A percentile compares a stretch with the other conserved stretches of the same genome.
phyloP scores from a whole-genome alignment of 2,888 invertebrate species.

The Pemphredon lugubris region DNA sequence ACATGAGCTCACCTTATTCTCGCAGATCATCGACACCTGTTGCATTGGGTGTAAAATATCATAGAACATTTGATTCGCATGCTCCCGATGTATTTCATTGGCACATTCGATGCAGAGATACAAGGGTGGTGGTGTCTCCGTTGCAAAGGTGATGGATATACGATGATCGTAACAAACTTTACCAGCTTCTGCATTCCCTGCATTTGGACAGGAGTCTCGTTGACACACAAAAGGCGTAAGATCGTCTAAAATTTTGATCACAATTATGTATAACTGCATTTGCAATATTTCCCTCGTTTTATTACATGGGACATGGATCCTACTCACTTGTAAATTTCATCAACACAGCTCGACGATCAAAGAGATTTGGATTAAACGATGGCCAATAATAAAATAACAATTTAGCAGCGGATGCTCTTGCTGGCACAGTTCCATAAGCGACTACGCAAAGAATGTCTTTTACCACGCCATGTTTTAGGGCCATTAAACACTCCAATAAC shows the following conservation, averaged over 20 bases:
- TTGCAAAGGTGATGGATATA: conserved; percentile 92
- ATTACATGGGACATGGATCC: too few relatives aligned
- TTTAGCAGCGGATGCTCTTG: conserved; percentile 97
- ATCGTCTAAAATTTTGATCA: conserved; percentile 83
- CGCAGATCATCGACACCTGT: conserved; percentile 96
- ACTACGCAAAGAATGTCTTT: conserved; percentile 97
- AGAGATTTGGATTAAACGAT: conserved; percentile 95
- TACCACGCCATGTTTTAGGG: conserved; percentile 93
- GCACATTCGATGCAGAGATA: conserved; percentile 98
- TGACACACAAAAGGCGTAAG: conserved; percentile 93
- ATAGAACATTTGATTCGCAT: conserved; percentile 91
- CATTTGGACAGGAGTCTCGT: conserved; percentile 94
- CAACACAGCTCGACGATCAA: conserved; percentile 93
- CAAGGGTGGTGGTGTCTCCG: conserved; percentile 95
- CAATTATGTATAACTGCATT: background rate
- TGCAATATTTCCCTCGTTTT: too few relatives aligned
- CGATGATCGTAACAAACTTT: conserved; percentile 97
- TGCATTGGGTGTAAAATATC: conserved; percentile 96
- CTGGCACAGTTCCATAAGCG: conserved; percentile 97
- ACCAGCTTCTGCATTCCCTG: conserved; percentile 92
- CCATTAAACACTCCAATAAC: conserved; percentile 97
- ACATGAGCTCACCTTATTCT: conserved; percentile 89
- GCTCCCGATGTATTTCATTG: conserved; percentile 93
- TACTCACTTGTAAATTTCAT: conserved; percentile 91
- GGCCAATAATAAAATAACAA: conserved; percentile 99